Conservation (phyloP, 1,140 invertebrate species). For the Leptinotarsa texana region DNA sequence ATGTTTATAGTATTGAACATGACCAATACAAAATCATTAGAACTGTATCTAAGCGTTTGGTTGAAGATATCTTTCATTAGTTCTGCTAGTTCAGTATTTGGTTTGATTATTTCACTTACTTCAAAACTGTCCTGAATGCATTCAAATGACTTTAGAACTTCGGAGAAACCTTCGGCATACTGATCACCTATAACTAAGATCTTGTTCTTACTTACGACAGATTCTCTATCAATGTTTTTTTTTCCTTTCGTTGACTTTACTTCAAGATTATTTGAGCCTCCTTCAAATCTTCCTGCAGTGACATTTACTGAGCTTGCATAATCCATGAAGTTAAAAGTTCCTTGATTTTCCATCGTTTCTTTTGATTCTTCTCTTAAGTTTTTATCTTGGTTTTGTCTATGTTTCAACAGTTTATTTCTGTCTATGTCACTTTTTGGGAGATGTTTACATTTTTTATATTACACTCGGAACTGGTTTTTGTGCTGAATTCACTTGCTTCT, state of each 20-base stretch:
- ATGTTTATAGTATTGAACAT: constrained; percentile 1
- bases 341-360: neutral
- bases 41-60: neutral
- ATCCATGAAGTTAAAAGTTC: too few species aligned
- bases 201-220: neutral
- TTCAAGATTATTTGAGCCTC: too few species aligned
- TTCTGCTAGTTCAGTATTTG: neutral
- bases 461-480: neutral
- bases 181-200: constrained; percentile 1
- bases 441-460: too few species aligned
- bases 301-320: too few species aligned
- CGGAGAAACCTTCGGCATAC: neutral
- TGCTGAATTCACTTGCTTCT: neutral
- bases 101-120: neutral
- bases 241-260: neutral
- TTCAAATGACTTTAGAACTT: neutral
- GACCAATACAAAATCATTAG: neutral
- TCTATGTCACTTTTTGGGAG: too few species aligned
- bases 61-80: neutral
- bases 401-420: too few species aligned
- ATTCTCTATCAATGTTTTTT: neutral
- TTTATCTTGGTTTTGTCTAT: neutral
- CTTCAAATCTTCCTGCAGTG: too few species aligned
- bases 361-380: neutral
- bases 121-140: neutral